Evolutionary conservation across 2,797 vertebrate species (phyloP).

Genomic region (Micropoecilia bifurca): DNA sequence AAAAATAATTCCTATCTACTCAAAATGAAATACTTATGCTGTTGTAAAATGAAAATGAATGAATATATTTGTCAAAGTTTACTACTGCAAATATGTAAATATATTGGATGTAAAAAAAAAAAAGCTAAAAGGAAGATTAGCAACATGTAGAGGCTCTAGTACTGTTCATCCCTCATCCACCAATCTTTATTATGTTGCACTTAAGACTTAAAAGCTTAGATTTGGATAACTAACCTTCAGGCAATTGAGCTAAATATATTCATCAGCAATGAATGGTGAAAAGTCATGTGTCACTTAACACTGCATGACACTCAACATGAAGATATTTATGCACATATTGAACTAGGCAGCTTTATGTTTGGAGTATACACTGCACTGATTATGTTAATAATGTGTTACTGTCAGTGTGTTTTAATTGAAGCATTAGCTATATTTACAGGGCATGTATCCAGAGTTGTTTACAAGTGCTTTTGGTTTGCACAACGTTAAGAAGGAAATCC

Average conservation of each 20-base stretch:
- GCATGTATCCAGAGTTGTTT: constrained; percentile 52
- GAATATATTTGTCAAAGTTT: neutral
- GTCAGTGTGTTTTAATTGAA: constrained; percentile 28
- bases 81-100: neutral
- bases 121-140: neutral
- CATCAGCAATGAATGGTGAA: neutral
- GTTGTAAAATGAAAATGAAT: neutral
- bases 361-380: neutral
- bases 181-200: neutral
- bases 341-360: neutral
- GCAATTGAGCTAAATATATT: constrained; percentile 1
- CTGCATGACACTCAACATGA: constrained; percentile 6
- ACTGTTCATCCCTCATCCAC: neutral
- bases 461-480: constrained; percentile 53
- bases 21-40: neutral
- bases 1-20: neutral
- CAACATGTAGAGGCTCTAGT: neutral
- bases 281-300: constrained; percentile 10
- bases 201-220: neutral
- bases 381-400: constrained; percentile 27
- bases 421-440: constrained; percentile 60
- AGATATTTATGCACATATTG: neutral
- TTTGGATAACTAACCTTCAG: neutral
- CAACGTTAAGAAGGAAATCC: constrained; percentile 50
- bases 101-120: neutral